phyloP scores from a whole-genome alignment of 2,888 invertebrate species.

The Globia sparganii region DNA sequence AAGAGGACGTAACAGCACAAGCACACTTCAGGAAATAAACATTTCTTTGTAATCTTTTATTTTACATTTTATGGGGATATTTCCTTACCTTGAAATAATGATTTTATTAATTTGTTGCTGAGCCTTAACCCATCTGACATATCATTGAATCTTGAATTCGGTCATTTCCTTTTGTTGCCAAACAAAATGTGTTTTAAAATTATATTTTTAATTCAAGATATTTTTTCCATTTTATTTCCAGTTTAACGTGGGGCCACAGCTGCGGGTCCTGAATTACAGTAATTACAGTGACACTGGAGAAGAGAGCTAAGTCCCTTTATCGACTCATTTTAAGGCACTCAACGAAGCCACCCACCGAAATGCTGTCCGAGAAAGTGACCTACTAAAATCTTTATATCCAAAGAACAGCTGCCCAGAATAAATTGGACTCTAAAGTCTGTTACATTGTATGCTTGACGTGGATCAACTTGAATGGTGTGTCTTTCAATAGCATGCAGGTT shows the following conservation, averaged over 20 bases:
- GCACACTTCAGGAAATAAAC: conserved; percentile 8
- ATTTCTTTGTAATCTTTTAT: too few species aligned
- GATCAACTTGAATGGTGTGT: conserved; percentile 13
- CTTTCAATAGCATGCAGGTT: conserved; percentile 17
- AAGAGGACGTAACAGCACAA: conserved; percentile 7
- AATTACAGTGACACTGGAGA: conserved; percentile 23
- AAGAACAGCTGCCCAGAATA: conserved; percentile 4
- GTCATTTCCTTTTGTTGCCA: too few species aligned
- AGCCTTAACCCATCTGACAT: not conserved
- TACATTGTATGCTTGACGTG: conserved; percentile 1
- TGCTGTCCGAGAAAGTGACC: conserved; percentile 29
- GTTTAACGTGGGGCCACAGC: conserved; percentile 29
- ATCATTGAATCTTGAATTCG: not conserved
- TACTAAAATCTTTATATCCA: conserved; percentile 33
- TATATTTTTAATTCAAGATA: conserved; percentile 4
- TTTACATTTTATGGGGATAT: not conserved
- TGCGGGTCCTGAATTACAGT: conserved; percentile 32
- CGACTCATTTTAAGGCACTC: conserved; percentile 17
- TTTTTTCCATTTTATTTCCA: conserved; percentile 33
- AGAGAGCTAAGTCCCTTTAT: conserved; percentile 28
- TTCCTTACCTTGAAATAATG: not conserved
- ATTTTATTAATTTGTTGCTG: not conserved
- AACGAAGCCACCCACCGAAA: conserved; percentile 21
- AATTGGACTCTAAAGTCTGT: conserved; percentile 16
- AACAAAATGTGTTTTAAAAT: not conserved